A percentile compares a stretch with the other conserved stretches of the same genome.
Evolutionary conservation across 2,888 invertebrate genomes (phyloP).

Genomic region (Ganaspis brasiliensis): DNA sequence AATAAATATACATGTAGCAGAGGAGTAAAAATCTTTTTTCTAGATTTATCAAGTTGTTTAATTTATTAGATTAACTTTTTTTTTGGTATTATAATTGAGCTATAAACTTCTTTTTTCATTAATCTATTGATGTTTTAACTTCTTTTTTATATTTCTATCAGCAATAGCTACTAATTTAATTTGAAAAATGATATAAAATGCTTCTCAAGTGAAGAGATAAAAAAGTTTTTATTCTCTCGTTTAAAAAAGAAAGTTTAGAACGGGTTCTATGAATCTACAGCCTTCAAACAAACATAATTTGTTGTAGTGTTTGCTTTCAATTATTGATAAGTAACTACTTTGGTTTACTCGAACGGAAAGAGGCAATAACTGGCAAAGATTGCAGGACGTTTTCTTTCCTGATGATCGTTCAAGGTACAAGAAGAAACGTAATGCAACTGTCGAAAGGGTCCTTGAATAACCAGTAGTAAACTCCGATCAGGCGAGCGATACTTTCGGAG

Average conservation of each 20-base stretch:
- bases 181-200: not conserved
- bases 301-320: constrained; percentile 53
- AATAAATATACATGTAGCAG: not conserved
- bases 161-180: not conserved
- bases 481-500: constrained; percentile 20
- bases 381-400: constrained; percentile 33
- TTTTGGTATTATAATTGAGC: no score
- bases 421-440: constrained; percentile 20
- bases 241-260: not conserved
- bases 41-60: no score
- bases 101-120: no score
- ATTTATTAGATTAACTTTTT: no score
- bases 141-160: not conserved
- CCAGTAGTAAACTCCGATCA: constrained; percentile 30
- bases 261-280: not conserved
- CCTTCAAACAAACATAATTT: constrained; percentile 8
- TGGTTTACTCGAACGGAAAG: constrained; percentile 33
- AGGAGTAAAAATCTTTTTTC: no score
- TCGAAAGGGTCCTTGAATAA: constrained; percentile 20
- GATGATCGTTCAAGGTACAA: constrained; percentile 29
- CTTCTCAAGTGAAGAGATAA: not conserved
- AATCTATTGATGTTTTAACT: no score
- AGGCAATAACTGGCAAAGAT: constrained; percentile 39
- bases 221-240: not conserved
- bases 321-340: constrained; percentile 47